A percentile compares a stretch with the other conserved stretches of the same genome.
phyloP scores from a whole-genome alignment of 2,797 vertebrate species.

The Sebastiscus albofasciatus region DNA sequence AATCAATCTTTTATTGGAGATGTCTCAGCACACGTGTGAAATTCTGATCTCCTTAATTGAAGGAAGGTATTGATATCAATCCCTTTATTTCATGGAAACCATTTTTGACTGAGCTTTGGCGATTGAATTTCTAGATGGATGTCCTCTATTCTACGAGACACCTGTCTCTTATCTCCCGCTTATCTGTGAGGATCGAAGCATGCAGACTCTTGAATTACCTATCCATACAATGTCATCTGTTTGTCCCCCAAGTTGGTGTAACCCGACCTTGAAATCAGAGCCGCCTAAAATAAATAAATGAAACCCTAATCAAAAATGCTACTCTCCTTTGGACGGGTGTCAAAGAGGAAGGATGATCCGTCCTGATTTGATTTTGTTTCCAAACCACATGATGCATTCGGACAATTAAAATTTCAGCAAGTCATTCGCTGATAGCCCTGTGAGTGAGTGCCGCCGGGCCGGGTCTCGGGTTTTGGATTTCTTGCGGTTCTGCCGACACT shows the following conservation, averaged over 20 bases:
- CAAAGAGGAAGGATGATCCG: conserved; percentile 77
- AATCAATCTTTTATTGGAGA: neutral
- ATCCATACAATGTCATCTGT: conserved; percentile 77
- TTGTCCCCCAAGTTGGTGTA: conserved; percentile 80
- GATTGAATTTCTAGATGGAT: conserved; percentile 81
- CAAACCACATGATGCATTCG: conserved; percentile 87
- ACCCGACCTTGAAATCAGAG: conserved; percentile 82
- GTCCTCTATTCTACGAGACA: conserved; percentile 81
- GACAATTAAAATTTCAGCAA: conserved; percentile 90
- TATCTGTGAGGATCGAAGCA: conserved; percentile 82
- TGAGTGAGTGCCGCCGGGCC: conserved; percentile 71
- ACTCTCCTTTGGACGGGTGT: conserved; percentile 76
- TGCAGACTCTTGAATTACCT: conserved; percentile 81
- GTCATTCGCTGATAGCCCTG: conserved; percentile 85
- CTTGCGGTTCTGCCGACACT: conserved; percentile 83
- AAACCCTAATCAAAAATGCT: conserved; percentile 82
- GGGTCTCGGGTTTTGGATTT: conserved; percentile 81
- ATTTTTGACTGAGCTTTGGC: conserved; percentile 70
- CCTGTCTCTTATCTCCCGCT: conserved; percentile 82
- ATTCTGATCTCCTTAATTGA: conserved; percentile 45
- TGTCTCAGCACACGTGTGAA: neutral
- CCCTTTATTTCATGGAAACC: conserved; percentile 65
- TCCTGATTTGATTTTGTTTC: conserved; percentile 84
- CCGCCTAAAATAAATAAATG: conserved; percentile 81
- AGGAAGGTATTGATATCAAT: conserved; percentile 57